Conservation (phyloP, 2,113 vertebrate genomes). For the cattle (Bos taurus) region DNA sequence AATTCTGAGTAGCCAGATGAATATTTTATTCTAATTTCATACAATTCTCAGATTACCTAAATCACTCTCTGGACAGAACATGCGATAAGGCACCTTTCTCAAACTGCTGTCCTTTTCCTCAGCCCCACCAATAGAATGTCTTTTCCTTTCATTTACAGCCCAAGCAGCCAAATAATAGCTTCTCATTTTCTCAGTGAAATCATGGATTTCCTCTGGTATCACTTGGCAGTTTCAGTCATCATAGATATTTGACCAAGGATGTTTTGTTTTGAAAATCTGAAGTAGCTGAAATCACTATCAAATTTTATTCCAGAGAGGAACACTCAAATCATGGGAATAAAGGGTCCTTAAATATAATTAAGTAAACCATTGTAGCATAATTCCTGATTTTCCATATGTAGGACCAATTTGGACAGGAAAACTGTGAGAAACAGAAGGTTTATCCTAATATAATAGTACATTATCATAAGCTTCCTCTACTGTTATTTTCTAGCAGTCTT, state of each 20-base stretch:
- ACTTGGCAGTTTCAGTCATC: neutral
- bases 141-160: neutral
- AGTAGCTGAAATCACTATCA: conserved; percentile 18
- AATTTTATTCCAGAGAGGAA: conserved; percentile 12
- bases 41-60: neutral
- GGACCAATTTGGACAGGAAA: neutral
- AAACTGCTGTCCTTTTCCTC: neutral
- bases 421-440: neutral
- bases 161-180: neutral
- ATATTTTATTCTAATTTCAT: neutral
- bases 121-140: neutral
- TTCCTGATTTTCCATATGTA: neutral
- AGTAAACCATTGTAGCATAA: neutral
- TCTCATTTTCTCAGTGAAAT: neutral
- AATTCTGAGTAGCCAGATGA: neutral
- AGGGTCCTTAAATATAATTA: neutral
- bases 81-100: neutral
- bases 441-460: neutral
- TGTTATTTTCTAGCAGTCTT: neutral
- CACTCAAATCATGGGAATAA: neutral
- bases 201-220: conserved; percentile 7
- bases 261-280: conserved; percentile 29
- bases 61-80: neutral
- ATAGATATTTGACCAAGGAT: neutral
- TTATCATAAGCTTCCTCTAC: neutral